Percentiles rank a stretch among this genome's conserved stretches.
Conservation (phyloP, 2,888 invertebrate genomes). For the Laspeyria flexula region DNA sequence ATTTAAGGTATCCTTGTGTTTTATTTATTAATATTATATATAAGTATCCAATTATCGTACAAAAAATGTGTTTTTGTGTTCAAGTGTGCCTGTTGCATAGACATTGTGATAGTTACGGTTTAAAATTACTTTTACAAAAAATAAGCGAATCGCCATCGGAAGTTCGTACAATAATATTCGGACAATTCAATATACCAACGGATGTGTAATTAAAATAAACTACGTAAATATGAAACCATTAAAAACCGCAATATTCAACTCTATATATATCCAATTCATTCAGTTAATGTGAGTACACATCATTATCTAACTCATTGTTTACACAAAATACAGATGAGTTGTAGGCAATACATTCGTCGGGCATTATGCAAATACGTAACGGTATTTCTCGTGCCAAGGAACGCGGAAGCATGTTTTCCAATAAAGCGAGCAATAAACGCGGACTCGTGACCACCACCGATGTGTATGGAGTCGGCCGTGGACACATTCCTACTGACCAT, state of each 20-base stretch:
- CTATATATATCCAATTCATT: background rate
- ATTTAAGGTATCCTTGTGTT: too few relatives aligned
- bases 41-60: too few relatives aligned
- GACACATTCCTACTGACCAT: slow-evolving; percentile 63
- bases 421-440: slow-evolving; percentile 75
- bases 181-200: too few relatives aligned
- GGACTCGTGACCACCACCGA: slow-evolving; percentile 58
- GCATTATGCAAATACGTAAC: slow-evolving; percentile 66
- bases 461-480: slow-evolving; percentile 33
- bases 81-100: too few relatives aligned
- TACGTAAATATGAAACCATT: background rate
- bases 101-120: too few relatives aligned
- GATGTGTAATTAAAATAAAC: too few relatives aligned
- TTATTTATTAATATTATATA: too few relatives aligned
- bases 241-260: background rate
- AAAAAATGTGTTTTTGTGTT: too few relatives aligned
- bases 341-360: slow-evolving; percentile 42
- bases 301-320: slow-evolving; percentile 20
- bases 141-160: too few relatives aligned
- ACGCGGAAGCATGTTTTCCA: slow-evolving; percentile 79
- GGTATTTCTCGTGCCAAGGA: slow-evolving; percentile 63
- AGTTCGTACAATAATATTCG: too few relatives aligned
- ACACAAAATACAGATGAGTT: slow-evolving; percentile 45
- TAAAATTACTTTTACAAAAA: too few relatives aligned
- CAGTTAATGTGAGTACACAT: background rate